Evolutionary conservation across 2,113 vertebrate species (phyloP).

Genomic region (Brachyistius frenatus): DNA sequence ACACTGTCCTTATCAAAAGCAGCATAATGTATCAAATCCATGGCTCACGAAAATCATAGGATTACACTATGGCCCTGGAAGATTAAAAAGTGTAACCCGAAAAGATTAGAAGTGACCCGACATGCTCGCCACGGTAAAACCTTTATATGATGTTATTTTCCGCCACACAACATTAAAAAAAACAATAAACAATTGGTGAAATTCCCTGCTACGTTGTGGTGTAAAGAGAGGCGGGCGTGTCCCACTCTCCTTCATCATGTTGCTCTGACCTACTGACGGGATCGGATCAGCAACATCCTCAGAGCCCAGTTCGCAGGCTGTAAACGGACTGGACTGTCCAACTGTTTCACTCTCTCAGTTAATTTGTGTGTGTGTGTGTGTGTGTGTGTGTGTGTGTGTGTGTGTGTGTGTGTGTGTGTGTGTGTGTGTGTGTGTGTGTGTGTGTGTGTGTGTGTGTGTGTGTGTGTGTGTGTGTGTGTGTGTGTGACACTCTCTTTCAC

Average conservation of each 20-base stretch:
- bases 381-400: neutral
- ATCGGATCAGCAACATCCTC: slow-evolving; percentile 46
- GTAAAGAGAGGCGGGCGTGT: slow-evolving; percentile 21
- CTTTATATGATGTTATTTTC: slow-evolving; percentile 55
- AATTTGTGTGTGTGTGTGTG: neutral
- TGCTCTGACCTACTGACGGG: slow-evolving; percentile 16
- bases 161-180: neutral
- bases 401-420: neutral
- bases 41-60: slow-evolving; percentile 68
- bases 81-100: slow-evolving; percentile 74
- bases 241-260: slow-evolving; percentile 21
- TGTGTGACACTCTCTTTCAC: neutral
- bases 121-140: slow-evolving; percentile 65
- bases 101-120: slow-evolving; percentile 76
- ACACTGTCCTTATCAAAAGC: slow-evolving; percentile 64
- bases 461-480: neutral
- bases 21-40: slow-evolving; percentile 70
- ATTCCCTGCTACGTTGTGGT: slow-evolving; percentile 7
- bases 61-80: slow-evolving; percentile 70
- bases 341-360: slow-evolving; percentile 25
- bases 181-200: slow-evolving; percentile 10
- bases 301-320: slow-evolving; percentile 24
- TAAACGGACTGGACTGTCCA: slow-evolving; percentile 23
- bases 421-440: neutral
- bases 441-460: neutral